These are phyloP conservation scores for Altica lythri DNA, from an alignment of 2,888 invertebrate genomes.

Conservation along the genomic window DNA sequence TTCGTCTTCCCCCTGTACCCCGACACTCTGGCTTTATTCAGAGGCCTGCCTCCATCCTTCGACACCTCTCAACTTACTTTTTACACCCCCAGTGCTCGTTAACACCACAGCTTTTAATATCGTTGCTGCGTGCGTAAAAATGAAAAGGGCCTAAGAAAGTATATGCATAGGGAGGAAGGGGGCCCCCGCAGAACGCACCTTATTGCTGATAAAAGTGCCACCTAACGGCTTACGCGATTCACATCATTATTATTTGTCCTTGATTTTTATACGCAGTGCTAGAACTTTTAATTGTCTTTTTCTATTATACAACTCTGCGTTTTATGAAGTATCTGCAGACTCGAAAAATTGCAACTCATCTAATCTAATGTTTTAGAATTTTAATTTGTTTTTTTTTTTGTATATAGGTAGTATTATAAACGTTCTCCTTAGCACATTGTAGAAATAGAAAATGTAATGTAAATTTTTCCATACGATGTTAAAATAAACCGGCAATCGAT, in stretches of 20 bases:
- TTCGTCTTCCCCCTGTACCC: slow-evolving; percentile 34
- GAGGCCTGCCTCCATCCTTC: slow-evolving; percentile 26
- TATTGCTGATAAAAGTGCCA: slow-evolving; percentile 20
- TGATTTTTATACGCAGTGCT: too few relatives aligned
- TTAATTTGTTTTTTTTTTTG: too few relatives aligned
- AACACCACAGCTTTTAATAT: slow-evolving; percentile 44
- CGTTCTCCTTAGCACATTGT: too few relatives aligned
- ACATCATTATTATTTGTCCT: slow-evolving; percentile 1
- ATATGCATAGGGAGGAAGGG: slow-evolving; percentile 15
- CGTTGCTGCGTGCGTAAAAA: slow-evolving; percentile 31
- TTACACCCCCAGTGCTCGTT: slow-evolving; percentile 46
- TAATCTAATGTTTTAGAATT: too few relatives aligned
- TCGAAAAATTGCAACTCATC: too few relatives aligned
- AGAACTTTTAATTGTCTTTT: too few relatives aligned
- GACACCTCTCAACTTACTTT: slow-evolving; percentile 46
- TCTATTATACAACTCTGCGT: too few relatives aligned
- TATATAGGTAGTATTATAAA: too few relatives aligned
- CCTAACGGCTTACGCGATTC: slow-evolving; percentile 1
- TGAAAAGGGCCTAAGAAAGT: slow-evolving; percentile 28
- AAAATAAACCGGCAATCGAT: too few relatives aligned
- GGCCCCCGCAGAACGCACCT: slow-evolving; percentile 24
- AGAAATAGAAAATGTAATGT: too few relatives aligned
- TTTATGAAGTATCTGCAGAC: too few relatives aligned
- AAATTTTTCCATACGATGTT: too few relatives aligned
- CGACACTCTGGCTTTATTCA: slow-evolving; percentile 30